Evolutionary conservation across 2,888 invertebrate genomes (phyloP).

Genomic region (Tolmerus cingulatus): DNA sequence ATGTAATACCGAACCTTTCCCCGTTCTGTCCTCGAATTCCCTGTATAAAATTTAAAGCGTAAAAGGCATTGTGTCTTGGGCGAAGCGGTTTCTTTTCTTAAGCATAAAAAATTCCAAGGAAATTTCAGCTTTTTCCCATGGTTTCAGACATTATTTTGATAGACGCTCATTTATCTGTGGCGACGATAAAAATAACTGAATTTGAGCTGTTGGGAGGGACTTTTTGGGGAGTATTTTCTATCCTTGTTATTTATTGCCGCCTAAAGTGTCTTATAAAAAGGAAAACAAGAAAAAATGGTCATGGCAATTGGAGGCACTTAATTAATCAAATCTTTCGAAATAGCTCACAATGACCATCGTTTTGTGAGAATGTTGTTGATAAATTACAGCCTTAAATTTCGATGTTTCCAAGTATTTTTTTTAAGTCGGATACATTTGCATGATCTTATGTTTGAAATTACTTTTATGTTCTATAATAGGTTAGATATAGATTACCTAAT

Average conservation of each 20-base stretch:
- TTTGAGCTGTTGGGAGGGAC: background rate
- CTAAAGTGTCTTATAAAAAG: background rate
- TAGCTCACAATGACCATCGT: background rate
- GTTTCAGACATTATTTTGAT: background rate
- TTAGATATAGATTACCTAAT: background rate
- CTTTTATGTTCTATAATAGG: background rate
- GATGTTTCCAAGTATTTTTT: background rate
- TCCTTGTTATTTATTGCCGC: background rate
- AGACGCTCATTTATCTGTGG: conserved; percentile 8
- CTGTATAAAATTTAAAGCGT: background rate
- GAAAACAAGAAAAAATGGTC: background rate
- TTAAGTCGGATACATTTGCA: background rate
- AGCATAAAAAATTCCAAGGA: background rate
- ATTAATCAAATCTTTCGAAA: background rate
- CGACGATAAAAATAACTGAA: background rate
- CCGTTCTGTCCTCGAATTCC: background rate
- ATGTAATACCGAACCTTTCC: background rate
- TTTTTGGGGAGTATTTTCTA: background rate
- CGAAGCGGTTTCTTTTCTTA: background rate
- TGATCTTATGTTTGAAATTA: background rate
- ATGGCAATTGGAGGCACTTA: background rate
- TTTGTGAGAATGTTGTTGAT: background rate
- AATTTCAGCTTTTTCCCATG: background rate
- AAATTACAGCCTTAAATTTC: background rate
- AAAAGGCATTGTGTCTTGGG: background rate